phyloP scores from a whole-genome alignment of 1,140 invertebrate species.

The Atta texana region DNA sequence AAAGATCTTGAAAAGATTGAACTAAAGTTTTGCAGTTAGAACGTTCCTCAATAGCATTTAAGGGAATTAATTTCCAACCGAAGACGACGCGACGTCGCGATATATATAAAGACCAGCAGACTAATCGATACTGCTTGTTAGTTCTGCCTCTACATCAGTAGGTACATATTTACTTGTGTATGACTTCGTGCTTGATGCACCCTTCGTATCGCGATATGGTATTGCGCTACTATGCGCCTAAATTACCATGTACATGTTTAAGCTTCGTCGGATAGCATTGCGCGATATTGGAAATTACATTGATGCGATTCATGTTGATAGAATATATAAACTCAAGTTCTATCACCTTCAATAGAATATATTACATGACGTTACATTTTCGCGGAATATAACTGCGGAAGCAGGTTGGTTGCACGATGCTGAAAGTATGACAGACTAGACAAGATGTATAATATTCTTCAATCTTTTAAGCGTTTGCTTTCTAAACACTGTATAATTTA shows the following conservation, averaged over 20 bases:
- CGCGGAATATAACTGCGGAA: neutral
- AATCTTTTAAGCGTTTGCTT: neutral
- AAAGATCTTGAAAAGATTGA: neutral
- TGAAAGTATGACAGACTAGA: neutral
- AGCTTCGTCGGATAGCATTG: constrained; percentile 51
- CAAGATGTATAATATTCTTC: neutral
- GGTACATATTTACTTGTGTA: constrained; percentile 63
- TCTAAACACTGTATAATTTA: neutral
- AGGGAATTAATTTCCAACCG: constrained; percentile 44
- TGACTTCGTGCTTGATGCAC: constrained; percentile 60
- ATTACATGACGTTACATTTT: constrained; percentile 35
- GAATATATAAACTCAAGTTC: constrained; percentile 58
- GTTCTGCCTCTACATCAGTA: constrained; percentile 60
- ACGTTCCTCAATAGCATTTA: neutral
- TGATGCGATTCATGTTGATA: constrained; percentile 59
- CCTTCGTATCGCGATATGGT: constrained; percentile 42
- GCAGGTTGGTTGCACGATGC: neutral
- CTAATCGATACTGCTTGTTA: constrained; percentile 61
- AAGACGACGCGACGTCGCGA: constrained; percentile 6
- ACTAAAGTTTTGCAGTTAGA: neutral
- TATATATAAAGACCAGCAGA: constrained; percentile 49
- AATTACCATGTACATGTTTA: constrained; percentile 61
- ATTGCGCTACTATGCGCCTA: constrained; percentile 38
- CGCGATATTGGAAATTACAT: constrained; percentile 65
- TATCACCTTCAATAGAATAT: constrained; percentile 42